These are phyloP conservation scores for Rhegmatorhina hoffmannsi DNA, from an alignment of 2,113 vertebrate species.

Conservation along the genomic window DNA sequence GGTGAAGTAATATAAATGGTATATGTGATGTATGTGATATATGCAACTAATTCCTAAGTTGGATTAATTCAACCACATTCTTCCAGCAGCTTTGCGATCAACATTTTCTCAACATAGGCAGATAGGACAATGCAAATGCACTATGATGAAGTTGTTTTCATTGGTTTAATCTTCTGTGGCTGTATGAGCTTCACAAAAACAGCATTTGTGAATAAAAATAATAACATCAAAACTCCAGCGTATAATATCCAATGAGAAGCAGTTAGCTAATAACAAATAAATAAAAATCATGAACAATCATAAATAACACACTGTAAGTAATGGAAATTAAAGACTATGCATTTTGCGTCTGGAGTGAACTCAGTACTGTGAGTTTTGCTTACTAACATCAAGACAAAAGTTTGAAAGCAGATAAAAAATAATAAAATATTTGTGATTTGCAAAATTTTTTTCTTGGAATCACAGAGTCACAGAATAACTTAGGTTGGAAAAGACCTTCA, in stretches of 20 bases:
- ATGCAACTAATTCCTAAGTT: background rate
- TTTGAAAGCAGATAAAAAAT: background rate
- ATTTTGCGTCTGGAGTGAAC: background rate
- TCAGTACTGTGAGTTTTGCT: background rate
- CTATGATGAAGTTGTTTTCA: slow-evolving; percentile 22
- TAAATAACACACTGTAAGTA: background rate
- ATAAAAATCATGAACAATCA: background rate
- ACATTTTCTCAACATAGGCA: background rate
- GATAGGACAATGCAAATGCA: background rate
- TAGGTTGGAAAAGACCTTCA: background rate
- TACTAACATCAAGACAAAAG: background rate
- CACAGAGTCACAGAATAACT: background rate
- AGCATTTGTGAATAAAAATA: slow-evolving; percentile 17
- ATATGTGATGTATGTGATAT: background rate
- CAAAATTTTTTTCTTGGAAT: background rate
- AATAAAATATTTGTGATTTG: background rate
- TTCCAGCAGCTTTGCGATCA: background rate
- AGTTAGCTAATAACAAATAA: background rate
- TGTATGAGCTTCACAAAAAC: background rate
- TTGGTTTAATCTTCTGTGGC: slow-evolving; percentile 12
- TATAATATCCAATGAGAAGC: background rate
- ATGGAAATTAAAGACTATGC: background rate
- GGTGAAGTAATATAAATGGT: background rate
- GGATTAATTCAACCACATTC: background rate
- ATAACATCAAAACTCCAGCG: background rate